Conservation (phyloP, 2,113 vertebrate genomes). For the Heterocephalus glaber region DNA sequence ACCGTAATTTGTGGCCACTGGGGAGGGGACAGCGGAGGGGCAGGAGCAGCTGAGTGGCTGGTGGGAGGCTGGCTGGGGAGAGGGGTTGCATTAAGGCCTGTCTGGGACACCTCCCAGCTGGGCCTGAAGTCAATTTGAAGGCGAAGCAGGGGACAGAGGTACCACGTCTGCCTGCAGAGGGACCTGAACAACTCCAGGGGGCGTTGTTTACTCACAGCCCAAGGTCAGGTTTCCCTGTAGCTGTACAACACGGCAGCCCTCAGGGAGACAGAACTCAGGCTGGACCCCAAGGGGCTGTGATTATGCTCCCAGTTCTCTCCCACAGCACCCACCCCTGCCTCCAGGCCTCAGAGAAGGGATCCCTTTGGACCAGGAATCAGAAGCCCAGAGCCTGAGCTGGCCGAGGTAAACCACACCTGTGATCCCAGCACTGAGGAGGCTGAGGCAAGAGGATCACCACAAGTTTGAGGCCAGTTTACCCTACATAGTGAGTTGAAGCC, state of each 20-base stretch:
- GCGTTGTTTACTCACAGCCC: background rate
- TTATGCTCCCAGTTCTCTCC: background rate
- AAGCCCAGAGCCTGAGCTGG: background rate
- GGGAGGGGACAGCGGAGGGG: background rate
- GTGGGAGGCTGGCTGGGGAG: background rate
- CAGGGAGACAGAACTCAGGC: background rate
- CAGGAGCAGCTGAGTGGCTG: background rate
- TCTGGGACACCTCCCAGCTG: constrained; percentile 21
- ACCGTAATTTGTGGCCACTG: background rate
- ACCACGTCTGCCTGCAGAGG: background rate
- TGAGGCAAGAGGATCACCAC: background rate
- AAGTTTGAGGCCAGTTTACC: background rate
- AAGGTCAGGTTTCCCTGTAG: background rate
- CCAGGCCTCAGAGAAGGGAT: background rate
- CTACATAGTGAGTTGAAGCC: background rate
- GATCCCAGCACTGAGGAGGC: background rate
- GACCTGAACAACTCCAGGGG: constrained; percentile 39
- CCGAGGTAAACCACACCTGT: background rate
- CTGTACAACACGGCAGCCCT: background rate
- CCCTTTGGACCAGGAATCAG: background rate
- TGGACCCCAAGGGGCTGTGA: background rate
- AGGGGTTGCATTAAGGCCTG: background rate
- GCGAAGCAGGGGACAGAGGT: background rate
- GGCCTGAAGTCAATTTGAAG: background rate
- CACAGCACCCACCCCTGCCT: background rate